Percentiles rank a stretch among this genome's conserved stretches.
Evolutionary conservation across 30 jellyfish, hydroid and myxozoan genomes (phyloP).

Genomic region (Hydractinia echinata): DNA sequence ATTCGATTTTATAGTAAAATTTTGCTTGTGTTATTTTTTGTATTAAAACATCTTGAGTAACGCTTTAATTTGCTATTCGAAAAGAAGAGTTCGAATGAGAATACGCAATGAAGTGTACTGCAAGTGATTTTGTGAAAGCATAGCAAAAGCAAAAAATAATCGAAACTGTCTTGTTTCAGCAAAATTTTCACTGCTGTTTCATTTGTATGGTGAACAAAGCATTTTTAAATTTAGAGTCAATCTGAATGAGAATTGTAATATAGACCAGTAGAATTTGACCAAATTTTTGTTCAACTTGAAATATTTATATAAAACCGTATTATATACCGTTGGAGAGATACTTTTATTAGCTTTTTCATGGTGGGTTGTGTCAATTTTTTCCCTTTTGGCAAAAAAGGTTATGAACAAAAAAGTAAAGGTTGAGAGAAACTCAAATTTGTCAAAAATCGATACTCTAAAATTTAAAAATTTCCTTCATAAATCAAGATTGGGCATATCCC

Average conservation of each 20-base stretch:
- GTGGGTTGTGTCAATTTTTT: constrained; percentile 14
- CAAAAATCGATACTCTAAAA: background rate
- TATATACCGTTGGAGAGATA: constrained; percentile 29
- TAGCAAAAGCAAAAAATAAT: no score
- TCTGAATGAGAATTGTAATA: no score
- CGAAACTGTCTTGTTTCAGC: no score
- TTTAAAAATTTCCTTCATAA: background rate
- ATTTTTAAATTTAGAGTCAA: no score
- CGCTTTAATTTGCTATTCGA: no score
- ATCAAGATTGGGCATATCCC: background rate
- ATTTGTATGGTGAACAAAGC: no score
- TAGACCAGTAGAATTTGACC: constrained; percentile 5
- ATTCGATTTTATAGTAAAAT: no score
- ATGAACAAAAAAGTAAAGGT: constrained; percentile 6
- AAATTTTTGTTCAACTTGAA: constrained; percentile 6
- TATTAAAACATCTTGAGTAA: background rate
- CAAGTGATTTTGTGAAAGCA: no score
- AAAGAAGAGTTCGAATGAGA: no score
- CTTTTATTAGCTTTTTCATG: constrained; percentile 18
- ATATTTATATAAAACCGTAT: background rate
- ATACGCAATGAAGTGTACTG: no score
- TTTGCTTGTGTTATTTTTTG: no score
- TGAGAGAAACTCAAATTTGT: background rate
- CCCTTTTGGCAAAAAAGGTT: constrained; percentile 24
- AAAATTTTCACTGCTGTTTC: no score